These are phyloP conservation scores for Girardinichthys multiradiatus DNA, from an alignment of 2,113 vertebrate species.

Conservation along the genomic window DNA sequence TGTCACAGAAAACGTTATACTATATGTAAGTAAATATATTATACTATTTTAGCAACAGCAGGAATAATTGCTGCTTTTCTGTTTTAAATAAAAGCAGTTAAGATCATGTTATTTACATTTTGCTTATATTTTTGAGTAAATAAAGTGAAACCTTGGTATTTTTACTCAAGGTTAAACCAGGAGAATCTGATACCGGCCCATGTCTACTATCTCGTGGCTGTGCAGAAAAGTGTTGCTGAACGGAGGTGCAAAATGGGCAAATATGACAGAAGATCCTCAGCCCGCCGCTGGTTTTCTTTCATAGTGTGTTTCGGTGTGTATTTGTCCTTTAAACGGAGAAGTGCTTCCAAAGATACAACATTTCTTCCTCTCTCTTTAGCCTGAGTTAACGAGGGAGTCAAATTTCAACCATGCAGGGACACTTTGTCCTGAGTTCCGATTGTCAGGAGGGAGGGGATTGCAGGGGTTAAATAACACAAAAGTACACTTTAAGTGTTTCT, in stretches of 20 bases:
- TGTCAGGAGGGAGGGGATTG: slow-evolving; percentile 81
- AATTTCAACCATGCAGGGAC: slow-evolving; percentile 59
- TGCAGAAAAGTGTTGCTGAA: not conserved
- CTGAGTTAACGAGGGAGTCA: slow-evolving; percentile 75
- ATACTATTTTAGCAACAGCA: not conserved
- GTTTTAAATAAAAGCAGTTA: not conserved
- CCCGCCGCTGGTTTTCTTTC: slow-evolving; percentile 30
- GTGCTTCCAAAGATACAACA: slow-evolving; percentile 42
- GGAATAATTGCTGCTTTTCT: not conserved
- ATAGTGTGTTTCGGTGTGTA: slow-evolving; percentile 59
- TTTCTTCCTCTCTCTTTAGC: slow-evolving; percentile 58
- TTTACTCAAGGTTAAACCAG: not conserved
- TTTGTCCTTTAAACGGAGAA: slow-evolving; percentile 12
- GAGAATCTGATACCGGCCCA: not conserved
- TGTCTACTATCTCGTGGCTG: not conserved
- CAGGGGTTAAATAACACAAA: slow-evolving; percentile 67
- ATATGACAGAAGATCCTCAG: not conserved
- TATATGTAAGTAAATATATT: too few relatives aligned
- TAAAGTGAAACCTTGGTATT: not conserved
- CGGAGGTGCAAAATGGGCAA: slow-evolving; percentile 18
- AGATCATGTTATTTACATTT: not conserved
- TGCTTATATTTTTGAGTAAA: not conserved
- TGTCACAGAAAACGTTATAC: not conserved
- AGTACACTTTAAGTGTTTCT: slow-evolving; percentile 61
- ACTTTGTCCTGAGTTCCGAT: slow-evolving; percentile 85